Percentiles rank a stretch among this genome's conserved stretches.
These are phyloP conservation scores for Xestia sexstrigata DNA, from an alignment of 2,888 invertebrate genomes.

Conservation along the genomic window DNA sequence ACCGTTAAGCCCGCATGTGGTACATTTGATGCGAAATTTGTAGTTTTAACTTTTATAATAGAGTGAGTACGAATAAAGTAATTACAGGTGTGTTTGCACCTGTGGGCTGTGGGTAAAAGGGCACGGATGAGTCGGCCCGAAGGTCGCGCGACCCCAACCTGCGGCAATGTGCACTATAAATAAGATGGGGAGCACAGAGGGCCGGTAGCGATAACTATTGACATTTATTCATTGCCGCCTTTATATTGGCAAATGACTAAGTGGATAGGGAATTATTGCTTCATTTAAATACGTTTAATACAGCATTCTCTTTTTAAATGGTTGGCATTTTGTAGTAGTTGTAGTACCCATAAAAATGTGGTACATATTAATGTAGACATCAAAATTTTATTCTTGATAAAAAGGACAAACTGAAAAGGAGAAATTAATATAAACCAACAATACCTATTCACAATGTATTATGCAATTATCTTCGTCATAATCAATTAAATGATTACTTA, in stretches of 20 bases:
- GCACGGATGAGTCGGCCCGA: constrained; percentile 70
- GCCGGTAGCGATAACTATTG: constrained; percentile 43
- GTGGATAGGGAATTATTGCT: constrained; percentile 19
- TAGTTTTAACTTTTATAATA: constrained; percentile 57
- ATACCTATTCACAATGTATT: background rate
- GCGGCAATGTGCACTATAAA: constrained; percentile 65
- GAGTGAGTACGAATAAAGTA: constrained; percentile 69
- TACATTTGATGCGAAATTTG: constrained; percentile 27
- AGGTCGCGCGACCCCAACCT: constrained; percentile 76
- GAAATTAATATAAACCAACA: background rate
- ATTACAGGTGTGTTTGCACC: constrained; percentile 86
- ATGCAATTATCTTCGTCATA: background rate
- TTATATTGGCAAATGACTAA: constrained; percentile 35
- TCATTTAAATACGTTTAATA: background rate
- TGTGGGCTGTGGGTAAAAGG: constrained; percentile 83
- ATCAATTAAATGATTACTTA: background rate
- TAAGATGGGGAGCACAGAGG: constrained; percentile 58
- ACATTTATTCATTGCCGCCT: constrained; percentile 39
- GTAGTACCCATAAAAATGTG: background rate
- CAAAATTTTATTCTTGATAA: background rate
- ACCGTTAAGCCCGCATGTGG: constrained; percentile 65
- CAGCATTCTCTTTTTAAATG: background rate
- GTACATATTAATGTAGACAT: background rate
- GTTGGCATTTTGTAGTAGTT: background rate
- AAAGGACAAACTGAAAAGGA: background rate